These are phyloP conservation scores for Myotis findleyi DNA, from an alignment of 2,797 vertebrate genomes.

Conservation along the genomic window DNA sequence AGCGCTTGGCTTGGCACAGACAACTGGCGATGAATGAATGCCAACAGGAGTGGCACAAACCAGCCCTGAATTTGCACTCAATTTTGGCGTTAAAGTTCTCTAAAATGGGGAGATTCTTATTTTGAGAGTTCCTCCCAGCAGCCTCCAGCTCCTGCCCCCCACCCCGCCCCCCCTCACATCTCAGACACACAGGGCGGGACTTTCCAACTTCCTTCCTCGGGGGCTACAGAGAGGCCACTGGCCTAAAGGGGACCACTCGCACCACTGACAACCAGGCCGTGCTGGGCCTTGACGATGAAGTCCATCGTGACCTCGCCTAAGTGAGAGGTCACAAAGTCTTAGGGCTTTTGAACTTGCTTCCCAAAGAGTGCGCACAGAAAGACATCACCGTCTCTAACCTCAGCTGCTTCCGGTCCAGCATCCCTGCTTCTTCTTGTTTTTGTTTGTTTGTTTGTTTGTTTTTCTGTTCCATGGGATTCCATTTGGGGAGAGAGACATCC, in stretches of 20 bases:
- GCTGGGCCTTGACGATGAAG: conserved; percentile 70
- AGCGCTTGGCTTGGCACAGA: conserved; percentile 67
- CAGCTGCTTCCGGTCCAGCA: not conserved
- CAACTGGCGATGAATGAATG: not conserved
- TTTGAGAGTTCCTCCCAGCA: conserved; percentile 56
- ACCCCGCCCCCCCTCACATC: not conserved
- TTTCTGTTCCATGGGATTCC: not conserved
- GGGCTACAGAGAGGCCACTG: conserved; percentile 2
- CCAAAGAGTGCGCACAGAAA: conserved; percentile 63
- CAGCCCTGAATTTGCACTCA: conserved; percentile 54
- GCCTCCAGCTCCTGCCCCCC: not conserved
- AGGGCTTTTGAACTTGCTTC: conserved; percentile 51
- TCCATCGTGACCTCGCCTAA: conserved; percentile 60
- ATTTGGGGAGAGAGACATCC: not conserved
- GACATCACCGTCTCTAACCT: not conserved
- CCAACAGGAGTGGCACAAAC: conserved; percentile 67
- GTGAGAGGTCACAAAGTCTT: conserved; percentile 69
- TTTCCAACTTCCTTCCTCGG: conserved; percentile 62
- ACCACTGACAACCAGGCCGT: conserved; percentile 59
- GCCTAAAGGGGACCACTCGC: conserved; percentile 59
- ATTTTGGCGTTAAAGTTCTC: conserved; percentile 69
- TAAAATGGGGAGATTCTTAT: conserved; percentile 55
- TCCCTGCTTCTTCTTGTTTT: too few species aligned
- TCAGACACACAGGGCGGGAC: not conserved
- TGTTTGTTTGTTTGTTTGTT: too few species aligned